Conservation (phyloP, 2,888 invertebrate species). For the Euzophera pinguis region DNA sequence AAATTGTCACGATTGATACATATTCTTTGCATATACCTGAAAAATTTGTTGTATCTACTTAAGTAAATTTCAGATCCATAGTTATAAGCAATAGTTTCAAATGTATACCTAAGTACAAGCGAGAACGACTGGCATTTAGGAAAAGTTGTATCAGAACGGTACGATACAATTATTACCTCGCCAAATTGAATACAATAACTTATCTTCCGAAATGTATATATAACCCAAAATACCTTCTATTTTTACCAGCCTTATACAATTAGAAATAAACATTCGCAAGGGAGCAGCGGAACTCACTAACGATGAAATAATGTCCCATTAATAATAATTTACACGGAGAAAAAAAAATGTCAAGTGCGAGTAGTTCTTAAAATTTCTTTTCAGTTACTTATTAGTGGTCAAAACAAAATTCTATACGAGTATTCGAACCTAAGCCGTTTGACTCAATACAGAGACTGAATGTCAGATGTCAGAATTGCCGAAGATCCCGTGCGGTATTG, state of each 20-base stretch:
- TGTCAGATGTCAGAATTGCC: no score
- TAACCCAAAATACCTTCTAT: neutral
- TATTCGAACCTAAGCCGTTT: neutral
- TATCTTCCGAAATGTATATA: neutral
- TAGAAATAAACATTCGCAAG: conserved; percentile 1
- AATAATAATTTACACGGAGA: conserved; percentile 24
- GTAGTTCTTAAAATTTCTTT: neutral
- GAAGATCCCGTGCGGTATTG: no score
- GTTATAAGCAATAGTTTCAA: no score
- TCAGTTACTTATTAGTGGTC: neutral
- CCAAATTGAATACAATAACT: neutral
- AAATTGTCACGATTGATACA: no score
- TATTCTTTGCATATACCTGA: no score
- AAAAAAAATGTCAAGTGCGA: conserved; percentile 18
- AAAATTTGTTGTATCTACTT: no score
- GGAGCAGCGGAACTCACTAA: conserved; percentile 19
- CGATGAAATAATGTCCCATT: conserved; percentile 25
- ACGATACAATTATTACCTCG: neutral
- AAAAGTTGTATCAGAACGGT: neutral
- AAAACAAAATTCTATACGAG: no score
- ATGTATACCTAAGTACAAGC: no score
- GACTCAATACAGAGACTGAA: no score
- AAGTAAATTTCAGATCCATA: no score
- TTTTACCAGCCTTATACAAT: conserved; percentile 6
- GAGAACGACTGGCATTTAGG: no score